Percentiles rank a stretch among this genome's conserved stretches.
These are phyloP conservation scores for Meteorus sp. DNA, from an alignment of 1,140 invertebrate genomes.

Conservation along the genomic window DNA sequence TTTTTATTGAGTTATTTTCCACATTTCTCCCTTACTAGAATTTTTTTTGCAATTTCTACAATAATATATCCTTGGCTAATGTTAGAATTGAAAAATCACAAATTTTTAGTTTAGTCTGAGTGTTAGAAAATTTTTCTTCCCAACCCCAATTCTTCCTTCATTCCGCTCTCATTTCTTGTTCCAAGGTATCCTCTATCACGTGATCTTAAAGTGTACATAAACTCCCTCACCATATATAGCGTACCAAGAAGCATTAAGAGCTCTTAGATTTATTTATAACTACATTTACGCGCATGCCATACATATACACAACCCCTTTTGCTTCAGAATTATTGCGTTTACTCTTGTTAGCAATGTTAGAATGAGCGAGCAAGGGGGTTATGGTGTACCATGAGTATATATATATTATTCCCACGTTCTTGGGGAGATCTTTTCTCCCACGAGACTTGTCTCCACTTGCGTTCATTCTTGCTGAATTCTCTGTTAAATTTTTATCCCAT, in stretches of 20 bases:
- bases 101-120: too few relatives aligned
- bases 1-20: too few relatives aligned
- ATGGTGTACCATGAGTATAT: not conserved
- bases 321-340: conserved; percentile 56
- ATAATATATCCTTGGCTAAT: too few relatives aligned
- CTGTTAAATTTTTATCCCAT: conserved; percentile 20
- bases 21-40: too few relatives aligned
- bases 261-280: conserved; percentile 62
- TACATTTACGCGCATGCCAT: conserved; percentile 59
- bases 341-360: conserved; percentile 32
- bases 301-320: conserved; percentile 47
- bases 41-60: too few relatives aligned
- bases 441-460: conserved; percentile 18
- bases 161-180: conserved; percentile 10
- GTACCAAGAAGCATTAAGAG: conserved; percentile 53
- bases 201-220: too few relatives aligned
- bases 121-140: too few relatives aligned
- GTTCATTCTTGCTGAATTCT: not conserved
- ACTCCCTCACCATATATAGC: conserved; percentile 1
- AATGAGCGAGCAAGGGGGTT: too few relatives aligned
- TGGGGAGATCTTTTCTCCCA: conserved; percentile 31
- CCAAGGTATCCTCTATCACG: conserved; percentile 7
- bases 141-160: too few relatives aligned
- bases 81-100: too few relatives aligned
- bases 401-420: conserved; percentile 21